Base-by-base conservation (phyloP, 1,140 invertebrate genomes). In the Lithobius niger region DNA sequence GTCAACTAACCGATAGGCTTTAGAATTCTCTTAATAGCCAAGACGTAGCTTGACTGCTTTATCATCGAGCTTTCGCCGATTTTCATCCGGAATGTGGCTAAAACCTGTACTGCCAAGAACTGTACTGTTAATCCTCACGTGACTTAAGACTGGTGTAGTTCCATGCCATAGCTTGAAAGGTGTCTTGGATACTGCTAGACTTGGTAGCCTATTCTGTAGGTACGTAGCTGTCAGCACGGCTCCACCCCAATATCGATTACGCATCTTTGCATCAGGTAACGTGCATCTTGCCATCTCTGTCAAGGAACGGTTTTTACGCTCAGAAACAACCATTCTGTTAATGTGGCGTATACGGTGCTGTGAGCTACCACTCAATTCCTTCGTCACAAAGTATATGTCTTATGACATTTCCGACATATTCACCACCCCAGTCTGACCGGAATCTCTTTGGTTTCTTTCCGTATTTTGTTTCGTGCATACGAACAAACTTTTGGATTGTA, bases 271-370 rank as follows among this genome's bases (percentile, higher is more conserved):
- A 4, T 72, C 63, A 21, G 26, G 52, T 13, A 73, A 28, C 65
- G 72, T 59, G 56, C 59, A 62, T 19, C 67, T 49, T 3, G 69
- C 67, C 49, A 55, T 64, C 56, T 71, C 66, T 60, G 71, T 66
- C 60, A 71, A 50, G 2, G 65, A 68, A 18, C 69, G 59, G 60
- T 74, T 74, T 27, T 60, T 60, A 27, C 66, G 43, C 53, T 74
- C 71, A 6, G 69, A 65, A 13, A 71, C 59, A 2, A 71, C 71
- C 60, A n/a, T n/a, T n/a, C n/a, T 75, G 73, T 60, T 73, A 67
- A 55, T 72, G 61, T 19, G 71, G 69, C 10, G 64, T 68, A 53
- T 71, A 65, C 27, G 44, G 63, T 45, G 66, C 61, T 2, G 67
- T 69, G 18, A 25, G 31, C 22, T 62, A 53, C 48, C 59, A 56